Base-by-base conservation (phyloP, 2,888 invertebrate species). In the Brachyopa scutellaris region DNA sequence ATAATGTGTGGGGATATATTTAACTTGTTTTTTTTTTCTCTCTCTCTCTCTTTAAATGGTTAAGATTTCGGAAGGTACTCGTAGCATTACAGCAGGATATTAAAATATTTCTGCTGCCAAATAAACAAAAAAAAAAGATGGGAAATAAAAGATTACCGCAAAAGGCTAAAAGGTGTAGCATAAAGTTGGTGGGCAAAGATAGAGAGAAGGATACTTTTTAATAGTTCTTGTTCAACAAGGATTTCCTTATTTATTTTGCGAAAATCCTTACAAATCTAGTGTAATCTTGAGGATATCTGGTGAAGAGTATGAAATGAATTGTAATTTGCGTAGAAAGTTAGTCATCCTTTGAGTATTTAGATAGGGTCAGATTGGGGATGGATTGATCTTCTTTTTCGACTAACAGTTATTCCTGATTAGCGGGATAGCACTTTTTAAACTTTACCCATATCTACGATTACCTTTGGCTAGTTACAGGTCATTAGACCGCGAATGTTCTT, bases 61-160 rank as follows among this genome's bases (percentile, higher is more conserved):
- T 49, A 59, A 36, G 74, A 59, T 40, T 55, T 55, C 36, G n/a
- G 42, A 31, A 59, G 13, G 19, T 40, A 19, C 15, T 64, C 42
- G 73, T 59, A 64, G n/a, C n/a, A n/a, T n/a, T n/a, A n/a, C n/a
- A 40, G 29, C 53, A 77, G 61, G 66, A 82, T 76, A 82, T 82
- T 66, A 82, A 70, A 62, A 72, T 21, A 33, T 76, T 59, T 45
- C 31, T 21, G 11, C 36, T 23, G 31, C 49, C 45, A 26, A n/a
- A n/a, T n/a, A n/a, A n/a, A n/a, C n/a, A n/a, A n/a, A n/a, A n/a
- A n/a, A 45, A 55, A 42, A 55, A 45, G 55, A 72, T 59, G 33
- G 51, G 29, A 51, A 45, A 23, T 29, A 42, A 33, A 26, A 80
- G 59, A 74, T 70, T 64, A 64, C 62, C 3, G 3, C 36, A 47